These are phyloP conservation scores for Tonatia bakeri DNA, from an alignment of 2,113 vertebrate species.

Conservation along the genomic window DNA sequence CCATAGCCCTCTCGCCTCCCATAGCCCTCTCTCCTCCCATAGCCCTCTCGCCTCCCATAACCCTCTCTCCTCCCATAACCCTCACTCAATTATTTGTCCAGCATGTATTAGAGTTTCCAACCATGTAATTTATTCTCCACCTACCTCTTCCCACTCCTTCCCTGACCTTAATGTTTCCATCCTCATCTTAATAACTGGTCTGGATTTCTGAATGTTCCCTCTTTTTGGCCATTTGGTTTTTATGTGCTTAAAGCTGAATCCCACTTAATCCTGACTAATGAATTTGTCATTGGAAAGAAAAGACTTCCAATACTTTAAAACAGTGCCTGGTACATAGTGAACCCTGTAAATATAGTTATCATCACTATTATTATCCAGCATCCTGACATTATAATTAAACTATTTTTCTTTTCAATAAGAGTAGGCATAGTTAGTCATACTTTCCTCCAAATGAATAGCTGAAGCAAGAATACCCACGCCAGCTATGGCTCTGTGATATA, in stretches of 20 bases:
- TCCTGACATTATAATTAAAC: conserved; percentile 23
- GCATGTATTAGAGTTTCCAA: not conserved
- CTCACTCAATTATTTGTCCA: not conserved
- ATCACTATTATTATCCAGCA: not conserved
- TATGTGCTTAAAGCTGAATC: not conserved
- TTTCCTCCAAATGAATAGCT: not conserved
- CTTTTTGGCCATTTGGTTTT: not conserved
- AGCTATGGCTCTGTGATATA: not conserved
- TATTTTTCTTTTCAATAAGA: conserved; percentile 23
- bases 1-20: not conserved
- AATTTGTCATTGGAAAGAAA: conserved; percentile 41
- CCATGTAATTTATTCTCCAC: not conserved
- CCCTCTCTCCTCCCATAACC: not conserved
- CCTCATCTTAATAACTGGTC: not conserved
- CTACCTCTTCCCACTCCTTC: not conserved
- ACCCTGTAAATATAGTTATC: not conserved
- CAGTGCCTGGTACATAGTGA: not conserved
- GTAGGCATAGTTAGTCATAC: not conserved
- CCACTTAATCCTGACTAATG: conserved; percentile 29
- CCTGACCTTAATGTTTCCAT: not conserved
- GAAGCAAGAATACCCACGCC: not conserved
- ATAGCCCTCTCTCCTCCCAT: not conserved
- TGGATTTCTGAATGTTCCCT: conserved; percentile 38
- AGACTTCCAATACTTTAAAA: not conserved
- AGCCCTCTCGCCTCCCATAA: not conserved